phyloP scores from a whole-genome alignment of 1,140 invertebrate genomes.

The Scaptomyza graminum region DNA sequence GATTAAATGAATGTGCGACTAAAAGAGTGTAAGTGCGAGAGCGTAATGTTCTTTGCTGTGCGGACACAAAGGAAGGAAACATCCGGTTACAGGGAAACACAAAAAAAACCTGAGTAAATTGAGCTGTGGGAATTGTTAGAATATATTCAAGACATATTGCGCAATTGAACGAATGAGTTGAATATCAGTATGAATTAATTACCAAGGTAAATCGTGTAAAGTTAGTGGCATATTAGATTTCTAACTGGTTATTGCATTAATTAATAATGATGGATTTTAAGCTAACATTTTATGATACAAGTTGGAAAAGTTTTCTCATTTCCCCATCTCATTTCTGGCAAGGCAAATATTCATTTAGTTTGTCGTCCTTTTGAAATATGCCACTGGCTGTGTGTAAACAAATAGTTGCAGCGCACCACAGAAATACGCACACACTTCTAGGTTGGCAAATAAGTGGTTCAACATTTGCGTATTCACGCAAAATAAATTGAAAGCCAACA shows the following conservation, averaged over 20 bases:
- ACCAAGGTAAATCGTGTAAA: constrained; percentile 24
- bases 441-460: constrained; percentile 61
- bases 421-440: constrained; percentile 1
- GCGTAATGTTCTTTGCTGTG: background rate
- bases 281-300: background rate
- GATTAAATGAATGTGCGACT: constrained; percentile 36
- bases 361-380: constrained; percentile 19
- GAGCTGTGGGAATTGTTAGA: constrained; percentile 24
- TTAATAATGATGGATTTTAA: constrained; percentile 1
- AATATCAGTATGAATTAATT: constrained; percentile 27
- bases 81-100: constrained; percentile 17
- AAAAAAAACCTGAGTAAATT: constrained; percentile 25
- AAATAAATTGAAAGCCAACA: constrained; percentile 45
- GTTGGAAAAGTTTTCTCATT: constrained; percentile 7
- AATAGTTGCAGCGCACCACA: constrained; percentile 25
- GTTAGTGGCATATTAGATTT: constrained; percentile 24
- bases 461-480: constrained; percentile 55
- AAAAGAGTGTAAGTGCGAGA: constrained; percentile 2
- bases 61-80: constrained; percentile 23
- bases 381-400: constrained; percentile 14
- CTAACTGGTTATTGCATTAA: constrained; percentile 11
- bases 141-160: constrained; percentile 16
- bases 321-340: constrained; percentile 1
- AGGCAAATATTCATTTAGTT: constrained; percentile 15
- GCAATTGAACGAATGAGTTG: constrained; percentile 26